Evolutionary conservation across 2,888 invertebrate species (phyloP).

Genomic region (Lithosia quadra): DNA sequence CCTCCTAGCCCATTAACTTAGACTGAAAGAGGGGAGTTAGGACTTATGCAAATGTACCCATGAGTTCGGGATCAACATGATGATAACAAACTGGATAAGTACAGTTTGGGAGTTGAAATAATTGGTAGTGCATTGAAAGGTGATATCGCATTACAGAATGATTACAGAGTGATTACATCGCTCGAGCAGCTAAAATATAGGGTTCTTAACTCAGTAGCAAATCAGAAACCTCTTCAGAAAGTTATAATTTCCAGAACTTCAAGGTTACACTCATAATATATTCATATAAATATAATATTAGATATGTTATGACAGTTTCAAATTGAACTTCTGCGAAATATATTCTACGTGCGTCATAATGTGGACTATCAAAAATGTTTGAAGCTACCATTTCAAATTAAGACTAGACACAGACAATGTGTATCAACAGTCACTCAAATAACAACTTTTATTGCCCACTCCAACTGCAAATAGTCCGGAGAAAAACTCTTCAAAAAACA

Average conservation of each 20-base stretch:
- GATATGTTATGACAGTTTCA: background rate
- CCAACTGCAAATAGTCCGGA: background rate
- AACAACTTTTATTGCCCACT: background rate
- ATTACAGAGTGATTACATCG: background rate
- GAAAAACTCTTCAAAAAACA: constrained; percentile 12
- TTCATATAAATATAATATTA: background rate
- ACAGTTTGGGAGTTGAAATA: too few relatives aligned
- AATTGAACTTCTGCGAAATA: background rate
- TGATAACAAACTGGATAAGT: too few relatives aligned
- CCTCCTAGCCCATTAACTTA: background rate
- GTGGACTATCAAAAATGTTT: background rate
- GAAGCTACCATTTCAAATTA: background rate
- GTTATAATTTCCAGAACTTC: too few relatives aligned
- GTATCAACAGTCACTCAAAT: constrained; percentile 3
- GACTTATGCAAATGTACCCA: background rate
- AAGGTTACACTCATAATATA: background rate
- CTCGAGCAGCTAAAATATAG: background rate
- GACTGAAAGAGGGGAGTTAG: background rate
- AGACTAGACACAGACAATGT: background rate
- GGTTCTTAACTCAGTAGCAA: background rate
- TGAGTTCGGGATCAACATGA: too few relatives aligned
- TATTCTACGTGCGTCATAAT: background rate
- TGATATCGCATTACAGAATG: too few relatives aligned
- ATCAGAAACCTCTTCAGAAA: background rate
- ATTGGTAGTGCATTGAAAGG: too few relatives aligned